Base-by-base conservation (phyloP, 2,888 invertebrate genomes). In the Maniola hyperantus region DNA sequence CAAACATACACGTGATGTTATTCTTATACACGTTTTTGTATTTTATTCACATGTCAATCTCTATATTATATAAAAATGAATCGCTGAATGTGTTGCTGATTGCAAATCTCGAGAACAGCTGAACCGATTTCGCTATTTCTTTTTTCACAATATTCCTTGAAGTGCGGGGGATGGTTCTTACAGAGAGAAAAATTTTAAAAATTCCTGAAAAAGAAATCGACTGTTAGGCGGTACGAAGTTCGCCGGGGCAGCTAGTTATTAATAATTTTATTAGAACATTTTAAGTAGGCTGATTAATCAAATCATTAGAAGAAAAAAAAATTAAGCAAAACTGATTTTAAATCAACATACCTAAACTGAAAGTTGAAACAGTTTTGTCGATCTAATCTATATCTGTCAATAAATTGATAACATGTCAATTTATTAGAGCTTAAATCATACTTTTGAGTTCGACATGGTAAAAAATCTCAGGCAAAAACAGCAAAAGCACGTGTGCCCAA, bases 1-100 rank as follows among this genome's bases (percentile, higher is more conserved):
- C 39, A 39, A 57, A 57, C 20, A 10, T 15, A 39, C 57, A 57
- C 57, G 57, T 39, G 57, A 39, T 42, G 42, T 18, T 57, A 20
- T 57, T 57, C 39, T 36, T 18, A n/a, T n/a, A 20, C 57, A 20
- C 57, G 39, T 57, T 20, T 42, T 5, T 10, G 2, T 26, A 18
- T 42, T 15, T 39, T 39, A 34, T 55, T 36, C n/a, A 34, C n/a
- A 33, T 33, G n/a, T n/a, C n/a, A n/a, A n/a, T n/a, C n/a, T n/a
- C n/a, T n/a, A n/a, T n/a, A n/a, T n/a, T n/a, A n/a, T n/a, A n/a
- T n/a, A n/a, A n/a, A n/a, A n/a, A n/a, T n/a, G n/a, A n/a, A n/a
- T n/a, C n/a, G n/a, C n/a, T n/a, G n/a, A n/a, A n/a, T n/a, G n/a
- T n/a, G n/a, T n/a, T n/a, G n/a, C n/a, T n/a, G n/a, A n/a, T n/a